Conservation (phyloP, 2,113 vertebrate genomes). For the Cyphomyrus discorhynchus region DNA sequence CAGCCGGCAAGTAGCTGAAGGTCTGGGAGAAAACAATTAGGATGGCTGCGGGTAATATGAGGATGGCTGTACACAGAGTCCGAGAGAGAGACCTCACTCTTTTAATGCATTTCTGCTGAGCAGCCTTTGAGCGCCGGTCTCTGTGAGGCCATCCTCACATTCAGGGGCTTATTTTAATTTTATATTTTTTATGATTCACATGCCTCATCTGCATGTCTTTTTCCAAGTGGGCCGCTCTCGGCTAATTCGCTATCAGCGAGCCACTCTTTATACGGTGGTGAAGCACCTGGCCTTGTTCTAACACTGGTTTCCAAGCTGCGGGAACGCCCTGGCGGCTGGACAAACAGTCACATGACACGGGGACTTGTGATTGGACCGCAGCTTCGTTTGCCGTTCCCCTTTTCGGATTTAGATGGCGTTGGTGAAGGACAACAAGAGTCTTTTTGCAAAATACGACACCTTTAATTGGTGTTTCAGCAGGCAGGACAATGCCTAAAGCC, state of each 20-base stretch:
- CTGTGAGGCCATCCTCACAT: background rate
- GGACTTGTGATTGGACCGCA: background rate
- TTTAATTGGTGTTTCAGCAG: background rate
- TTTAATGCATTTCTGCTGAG: constrained; percentile 16
- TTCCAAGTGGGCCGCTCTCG: background rate
- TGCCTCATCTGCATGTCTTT: background rate
- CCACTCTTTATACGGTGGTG: background rate
- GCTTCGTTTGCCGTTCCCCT: background rate
- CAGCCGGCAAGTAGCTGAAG: constrained; percentile 14
- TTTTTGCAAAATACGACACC: background rate
- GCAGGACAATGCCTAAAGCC: background rate
- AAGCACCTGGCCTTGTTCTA: background rate
- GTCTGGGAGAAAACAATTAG: constrained; percentile 20
- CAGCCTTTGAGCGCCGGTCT: background rate
- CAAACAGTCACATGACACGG: background rate
- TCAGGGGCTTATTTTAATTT: background rate
- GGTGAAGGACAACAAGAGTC: background rate
- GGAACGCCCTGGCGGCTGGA: background rate
- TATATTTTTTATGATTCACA: background rate
- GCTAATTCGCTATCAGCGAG: background rate
- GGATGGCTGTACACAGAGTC: constrained; percentile 7
- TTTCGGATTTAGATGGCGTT: background rate
- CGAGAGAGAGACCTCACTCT: constrained; percentile 3
- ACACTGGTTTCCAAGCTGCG: background rate
- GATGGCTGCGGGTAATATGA: constrained; percentile 12